A percentile compares a stretch with the other conserved stretches of the same genome.
Conservation (phyloP, 1,140 invertebrate species). For the Oryctes rhinoceros region DNA sequence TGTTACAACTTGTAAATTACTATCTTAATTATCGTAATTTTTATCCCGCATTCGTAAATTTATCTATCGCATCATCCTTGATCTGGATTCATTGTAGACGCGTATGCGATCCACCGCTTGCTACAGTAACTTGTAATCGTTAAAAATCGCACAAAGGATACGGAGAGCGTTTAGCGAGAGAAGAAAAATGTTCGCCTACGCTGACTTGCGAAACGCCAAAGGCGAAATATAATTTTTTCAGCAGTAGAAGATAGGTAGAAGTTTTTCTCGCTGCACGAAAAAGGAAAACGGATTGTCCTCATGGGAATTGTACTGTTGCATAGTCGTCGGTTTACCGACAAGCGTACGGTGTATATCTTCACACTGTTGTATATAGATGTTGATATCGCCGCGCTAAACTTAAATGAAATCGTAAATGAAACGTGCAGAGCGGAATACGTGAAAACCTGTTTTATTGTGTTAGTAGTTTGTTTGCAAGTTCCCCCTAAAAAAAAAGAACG, state of each 20-base stretch:
- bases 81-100: too few relatives aligned
- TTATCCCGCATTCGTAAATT: too few relatives aligned
- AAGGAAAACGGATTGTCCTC: neutral
- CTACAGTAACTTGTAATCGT: too few relatives aligned
- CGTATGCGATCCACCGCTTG: too few relatives aligned
- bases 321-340: neutral
- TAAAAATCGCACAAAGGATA: neutral
- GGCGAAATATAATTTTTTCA: constrained; percentile 6
- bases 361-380: neutral
- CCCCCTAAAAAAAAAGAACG: neutral
- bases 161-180: neutral
- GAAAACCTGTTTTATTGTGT: constrained; percentile 13
- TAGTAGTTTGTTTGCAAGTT: neutral
- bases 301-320: constrained; percentile 2
- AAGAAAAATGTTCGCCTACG: neutral
- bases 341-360: neutral
- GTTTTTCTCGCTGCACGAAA: neutral
- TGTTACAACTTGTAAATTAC: too few relatives aligned
- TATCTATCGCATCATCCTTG: too few relatives aligned
- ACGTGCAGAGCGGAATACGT: neutral
- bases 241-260: neutral
- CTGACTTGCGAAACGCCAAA: neutral
- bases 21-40: too few relatives aligned
- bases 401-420: constrained; percentile 27
- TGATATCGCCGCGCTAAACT: neutral